Base-by-base conservation (phyloP, 2,113 vertebrate genomes). In the Catharus minimus region DNA sequence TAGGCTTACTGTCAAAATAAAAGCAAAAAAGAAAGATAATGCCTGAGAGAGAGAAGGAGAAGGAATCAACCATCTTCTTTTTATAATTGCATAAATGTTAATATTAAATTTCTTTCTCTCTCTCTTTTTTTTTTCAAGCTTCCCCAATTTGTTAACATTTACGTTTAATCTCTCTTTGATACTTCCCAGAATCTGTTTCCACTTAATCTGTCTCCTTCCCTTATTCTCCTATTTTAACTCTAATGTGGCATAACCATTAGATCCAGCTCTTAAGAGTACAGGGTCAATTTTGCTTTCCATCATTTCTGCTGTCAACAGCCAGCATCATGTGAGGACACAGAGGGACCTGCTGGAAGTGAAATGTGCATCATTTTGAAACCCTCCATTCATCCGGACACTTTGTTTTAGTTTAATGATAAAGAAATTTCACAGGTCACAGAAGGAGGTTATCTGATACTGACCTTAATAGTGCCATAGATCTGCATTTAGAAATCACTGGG, bases 1-100 rank as follows among this genome's bases (percentile, higher is more conserved):
- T 49, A 89, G 18, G 58, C n/a, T 94, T 94, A 91, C 56, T 92
- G 78, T 90, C 83, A 90, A 79, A 93, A 88, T 69, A 79, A 90
- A 90, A 95, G 86, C 66, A 22, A 82, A 75, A 95, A 83, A 46
- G 13, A 16, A 50, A 66, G 32, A 89, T 13, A 27, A 50, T 58
- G 53, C 27, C 64, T 73, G 60, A 86, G 33, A 72, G 39, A 39
- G 61, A 36, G 13, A 17, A 18, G 17, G 22, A 64, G 64, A 52
- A 64, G 7, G 21, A 33, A 82, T 56, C 43, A 36, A 20, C 27
- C 39, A 36, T 68, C 69, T 94, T 91, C 64, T 72, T 57, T 84
- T 69, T 73, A 56, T 62, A 53, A 91, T 95, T 92, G 87, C 21
- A 33, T 78, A 93, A 85, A 73, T 49, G 74, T 96, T 93, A 93